Percentiles rank a stretch among this genome's conserved stretches.
phyloP scores from a whole-genome alignment of 2,113 vertebrate species.

The Clarias macrocephalus region DNA sequence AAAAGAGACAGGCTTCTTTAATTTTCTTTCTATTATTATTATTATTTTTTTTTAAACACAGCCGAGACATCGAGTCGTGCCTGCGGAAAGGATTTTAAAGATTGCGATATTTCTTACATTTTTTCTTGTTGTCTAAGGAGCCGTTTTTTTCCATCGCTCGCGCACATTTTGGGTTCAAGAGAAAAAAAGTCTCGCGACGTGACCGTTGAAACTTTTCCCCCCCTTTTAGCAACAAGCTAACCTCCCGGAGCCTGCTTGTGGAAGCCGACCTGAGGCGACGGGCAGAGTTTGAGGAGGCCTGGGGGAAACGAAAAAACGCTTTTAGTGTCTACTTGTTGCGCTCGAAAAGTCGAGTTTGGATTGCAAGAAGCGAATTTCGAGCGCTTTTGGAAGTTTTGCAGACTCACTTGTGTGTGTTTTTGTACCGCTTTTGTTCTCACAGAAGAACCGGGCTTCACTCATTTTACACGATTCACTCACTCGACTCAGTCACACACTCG shows the following conservation, averaged over 20 bases:
- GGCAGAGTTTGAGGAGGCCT: neutral
- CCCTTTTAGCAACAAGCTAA: neutral
- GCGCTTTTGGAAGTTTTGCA: neutral
- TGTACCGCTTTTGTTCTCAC: constrained; percentile 45
- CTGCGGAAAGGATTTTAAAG: neutral
- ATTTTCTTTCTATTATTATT: neutral
- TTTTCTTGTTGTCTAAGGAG: neutral
- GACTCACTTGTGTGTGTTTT: constrained; percentile 19
- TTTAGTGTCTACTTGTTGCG: neutral
- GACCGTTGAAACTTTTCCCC: constrained; percentile 48
- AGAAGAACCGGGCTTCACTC: constrained; percentile 1
- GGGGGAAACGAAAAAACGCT: no score
- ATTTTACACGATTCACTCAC: neutral
- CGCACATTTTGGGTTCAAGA: neutral
- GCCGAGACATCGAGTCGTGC: neutral
- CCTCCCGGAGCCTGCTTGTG: neutral
- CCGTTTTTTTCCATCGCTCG: neutral
- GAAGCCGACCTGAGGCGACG: neutral
- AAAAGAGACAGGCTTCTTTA: neutral
- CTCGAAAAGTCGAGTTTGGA: neutral
- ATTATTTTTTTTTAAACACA: neutral
- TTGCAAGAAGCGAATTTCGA: neutral
- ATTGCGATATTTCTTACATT: neutral
- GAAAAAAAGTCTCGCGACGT: neutral
- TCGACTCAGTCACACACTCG: neutral